These are phyloP conservation scores for Lordiphosa mommai DNA, from an alignment of 1,140 invertebrate species.

Conservation along the genomic window DNA sequence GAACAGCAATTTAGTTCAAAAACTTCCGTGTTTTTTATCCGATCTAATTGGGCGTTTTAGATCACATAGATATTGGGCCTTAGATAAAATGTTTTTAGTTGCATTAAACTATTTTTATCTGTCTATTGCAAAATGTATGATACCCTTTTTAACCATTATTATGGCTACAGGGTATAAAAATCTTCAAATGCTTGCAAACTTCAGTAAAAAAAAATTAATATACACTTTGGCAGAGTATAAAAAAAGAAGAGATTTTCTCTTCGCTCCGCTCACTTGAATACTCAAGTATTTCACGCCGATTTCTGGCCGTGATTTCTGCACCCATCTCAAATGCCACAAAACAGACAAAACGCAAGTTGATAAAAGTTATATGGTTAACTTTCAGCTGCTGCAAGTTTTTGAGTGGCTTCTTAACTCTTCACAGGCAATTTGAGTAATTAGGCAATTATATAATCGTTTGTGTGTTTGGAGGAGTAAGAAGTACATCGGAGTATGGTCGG, in stretches of 20 bases:
- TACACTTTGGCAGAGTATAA: background rate
- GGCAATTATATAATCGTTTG: slow-evolving; percentile 53
- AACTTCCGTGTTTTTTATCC: no score
- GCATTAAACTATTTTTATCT: no score
- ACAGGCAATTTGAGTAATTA: slow-evolving; percentile 48
- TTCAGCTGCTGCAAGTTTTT: slow-evolving; percentile 29
- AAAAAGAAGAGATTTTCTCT: slow-evolving; percentile 14
- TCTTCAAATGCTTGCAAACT: no score
- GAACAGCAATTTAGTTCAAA: no score
- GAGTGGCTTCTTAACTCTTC: slow-evolving; percentile 27
- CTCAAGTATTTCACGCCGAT: slow-evolving; percentile 69
- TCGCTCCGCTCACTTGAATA: slow-evolving; percentile 35
- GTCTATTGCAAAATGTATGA: no score
- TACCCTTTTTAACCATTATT: no score
- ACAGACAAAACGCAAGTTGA: slow-evolving; percentile 9
- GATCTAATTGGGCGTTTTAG: no score
- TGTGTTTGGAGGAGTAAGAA: background rate
- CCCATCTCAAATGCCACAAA: slow-evolving; percentile 29
- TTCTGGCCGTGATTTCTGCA: slow-evolving; percentile 41
- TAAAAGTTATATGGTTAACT: slow-evolving; percentile 47
- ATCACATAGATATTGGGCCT: no score
- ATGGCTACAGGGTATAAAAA: no score
- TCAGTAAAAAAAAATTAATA: no score
- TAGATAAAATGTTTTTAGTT: no score
- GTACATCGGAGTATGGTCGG: no score